phyloP scores from a whole-genome alignment of 2,888 invertebrate genomes.

The Ophion ellenae region DNA sequence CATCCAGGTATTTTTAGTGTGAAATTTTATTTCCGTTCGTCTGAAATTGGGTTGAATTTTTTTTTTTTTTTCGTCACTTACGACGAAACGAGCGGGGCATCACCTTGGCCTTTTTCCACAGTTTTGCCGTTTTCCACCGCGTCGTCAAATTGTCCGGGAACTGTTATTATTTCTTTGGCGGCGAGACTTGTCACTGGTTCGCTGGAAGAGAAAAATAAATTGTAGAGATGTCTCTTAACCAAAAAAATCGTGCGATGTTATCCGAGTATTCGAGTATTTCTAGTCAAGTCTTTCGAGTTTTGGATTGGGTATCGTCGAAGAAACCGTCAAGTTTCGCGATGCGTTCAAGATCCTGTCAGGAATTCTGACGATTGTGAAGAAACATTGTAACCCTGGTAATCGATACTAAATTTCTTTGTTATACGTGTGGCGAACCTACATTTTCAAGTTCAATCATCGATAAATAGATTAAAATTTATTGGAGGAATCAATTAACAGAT shows the following conservation, averaged over 20 bases:
- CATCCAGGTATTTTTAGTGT: conserved; percentile 75
- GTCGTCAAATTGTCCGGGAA: conserved; percentile 79
- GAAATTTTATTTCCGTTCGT: conserved; percentile 49
- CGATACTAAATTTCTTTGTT: too few relatives aligned
- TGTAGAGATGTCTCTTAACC: neutral
- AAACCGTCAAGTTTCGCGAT: too few relatives aligned
- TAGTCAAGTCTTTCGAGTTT: too few relatives aligned
- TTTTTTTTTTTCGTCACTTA: conserved; percentile 63
- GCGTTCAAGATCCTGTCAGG: too few relatives aligned
- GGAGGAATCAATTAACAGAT: too few relatives aligned
- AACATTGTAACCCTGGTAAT: too few relatives aligned
- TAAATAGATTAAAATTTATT: too few relatives aligned
- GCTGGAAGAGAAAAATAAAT: conserved; percentile 63
- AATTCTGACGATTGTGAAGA: too few relatives aligned
- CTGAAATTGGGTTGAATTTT: conserved; percentile 20
- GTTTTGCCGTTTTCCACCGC: conserved; percentile 77
- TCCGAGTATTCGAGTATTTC: too few relatives aligned
- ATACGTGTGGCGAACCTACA: too few relatives aligned
- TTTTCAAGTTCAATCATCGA: too few relatives aligned
- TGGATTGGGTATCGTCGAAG: too few relatives aligned
- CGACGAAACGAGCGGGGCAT: conserved; percentile 74
- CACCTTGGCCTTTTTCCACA: conserved; percentile 79
- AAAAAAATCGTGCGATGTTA: neutral
- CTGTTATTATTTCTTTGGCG: conserved; percentile 74
- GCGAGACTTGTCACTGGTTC: conserved; percentile 72